Conservation (phyloP, 2,888 invertebrate species). For the Cacoxenus indagator region DNA sequence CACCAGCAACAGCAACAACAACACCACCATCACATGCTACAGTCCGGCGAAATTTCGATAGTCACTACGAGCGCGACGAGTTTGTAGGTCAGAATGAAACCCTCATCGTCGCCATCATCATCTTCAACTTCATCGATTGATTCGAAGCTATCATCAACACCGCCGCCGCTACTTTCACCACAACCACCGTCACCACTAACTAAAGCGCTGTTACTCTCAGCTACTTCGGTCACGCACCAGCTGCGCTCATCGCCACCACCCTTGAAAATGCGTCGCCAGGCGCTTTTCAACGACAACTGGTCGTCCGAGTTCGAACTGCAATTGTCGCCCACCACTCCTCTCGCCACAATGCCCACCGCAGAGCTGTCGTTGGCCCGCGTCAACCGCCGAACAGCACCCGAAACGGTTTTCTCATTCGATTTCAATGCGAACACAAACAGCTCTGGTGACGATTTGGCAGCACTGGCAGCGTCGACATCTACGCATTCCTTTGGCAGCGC, state of each 20-base stretch:
- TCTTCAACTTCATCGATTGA: neutral
- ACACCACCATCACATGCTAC: conserved; percentile 71
- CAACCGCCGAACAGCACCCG: neutral
- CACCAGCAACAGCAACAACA: conserved; percentile 72
- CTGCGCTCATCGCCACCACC: neutral
- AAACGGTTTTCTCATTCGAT: conserved; percentile 34
- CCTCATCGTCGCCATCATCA: conserved; percentile 45
- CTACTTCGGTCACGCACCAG: neutral
- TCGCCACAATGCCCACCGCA: conserved; percentile 50
- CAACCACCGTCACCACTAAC: neutral
- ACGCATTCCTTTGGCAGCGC: neutral
- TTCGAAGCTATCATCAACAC: too few relatives aligned
- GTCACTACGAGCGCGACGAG: conserved; percentile 68
- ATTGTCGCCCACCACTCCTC: conserved; percentile 62
- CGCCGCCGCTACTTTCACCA: neutral
- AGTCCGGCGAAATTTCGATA: conserved; percentile 69
- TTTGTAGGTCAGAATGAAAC: conserved; percentile 69
- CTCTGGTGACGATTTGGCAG: conserved; percentile 7
- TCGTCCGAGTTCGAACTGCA: conserved; percentile 32
- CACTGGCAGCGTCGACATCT: neutral
- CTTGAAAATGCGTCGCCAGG: neutral
- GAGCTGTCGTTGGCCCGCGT: conserved; percentile 40
- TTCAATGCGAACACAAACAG: conserved; percentile 29
- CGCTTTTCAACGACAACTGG: conserved; percentile 26
- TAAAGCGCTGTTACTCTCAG: neutral